A percentile compares a stretch with the other conserved stretches of the same genome.
Evolutionary conservation across 64 coral and sea anemone genomes (phyloP).

Genomic region (Orbicella faveolata): DNA sequence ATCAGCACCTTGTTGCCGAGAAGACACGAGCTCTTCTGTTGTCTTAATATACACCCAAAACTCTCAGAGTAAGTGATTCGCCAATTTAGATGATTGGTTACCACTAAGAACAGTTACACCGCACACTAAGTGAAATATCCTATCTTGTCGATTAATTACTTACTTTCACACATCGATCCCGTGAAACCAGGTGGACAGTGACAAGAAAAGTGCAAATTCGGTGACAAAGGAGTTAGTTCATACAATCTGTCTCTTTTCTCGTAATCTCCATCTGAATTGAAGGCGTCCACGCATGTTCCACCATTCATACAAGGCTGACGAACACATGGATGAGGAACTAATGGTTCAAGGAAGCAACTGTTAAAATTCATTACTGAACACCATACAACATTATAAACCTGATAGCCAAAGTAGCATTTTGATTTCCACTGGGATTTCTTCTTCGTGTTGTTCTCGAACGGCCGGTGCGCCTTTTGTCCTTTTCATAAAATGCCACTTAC

Average conservation of each 20-base stretch:
- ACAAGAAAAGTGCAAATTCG: conserved; percentile 15
- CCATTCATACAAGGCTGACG: conserved; percentile 55
- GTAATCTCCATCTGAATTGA: not conserved
- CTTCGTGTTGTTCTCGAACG: no score
- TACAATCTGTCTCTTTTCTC: not conserved
- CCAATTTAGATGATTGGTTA: no score
- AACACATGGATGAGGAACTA: conserved; percentile 64
- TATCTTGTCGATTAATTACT: not conserved
- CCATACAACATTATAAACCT: not conserved
- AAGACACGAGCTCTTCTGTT: no score
- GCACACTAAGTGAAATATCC: no score
- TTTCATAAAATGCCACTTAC: conserved; percentile 15
- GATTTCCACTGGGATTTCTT: no score
- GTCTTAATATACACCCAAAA: no score
- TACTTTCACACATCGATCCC: conserved; percentile 49
- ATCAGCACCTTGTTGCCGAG: no score
- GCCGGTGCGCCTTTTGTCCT: no score
- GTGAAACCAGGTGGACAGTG: conserved; percentile 50
- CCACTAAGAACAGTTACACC: no score
- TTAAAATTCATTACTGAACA: not conserved
- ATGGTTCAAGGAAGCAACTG: not conserved
- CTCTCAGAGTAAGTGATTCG: no score
- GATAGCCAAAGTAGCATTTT: not conserved
- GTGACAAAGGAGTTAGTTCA: not conserved
- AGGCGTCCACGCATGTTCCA: conserved; percentile 39